Evolutionary conservation across 2,113 vertebrate genomes (phyloP), one percentile per base, ranked within the genome.

Genomic region (Protomyctophum bolini): DNA sequence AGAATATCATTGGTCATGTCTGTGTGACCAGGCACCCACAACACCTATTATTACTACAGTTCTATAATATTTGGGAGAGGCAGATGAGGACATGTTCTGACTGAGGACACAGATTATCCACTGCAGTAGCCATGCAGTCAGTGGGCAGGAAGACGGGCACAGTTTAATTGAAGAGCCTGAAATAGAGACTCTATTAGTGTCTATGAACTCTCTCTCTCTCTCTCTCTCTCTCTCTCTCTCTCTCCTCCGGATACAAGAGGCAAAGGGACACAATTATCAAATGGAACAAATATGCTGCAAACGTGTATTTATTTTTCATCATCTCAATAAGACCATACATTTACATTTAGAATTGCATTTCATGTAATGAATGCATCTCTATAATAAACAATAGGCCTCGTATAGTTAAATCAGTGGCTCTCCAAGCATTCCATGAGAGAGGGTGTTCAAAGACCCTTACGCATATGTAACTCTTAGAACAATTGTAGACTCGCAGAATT

Each of bases 121-220:
- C 70, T 41, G 33, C 12, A 80, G 82, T 65, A 81, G 77, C 72
- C 58, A n/a, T n/a, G n/a, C n/a, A 69, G 81, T 85, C 79, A 79
- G 82, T 73, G 72, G 66, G 72, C 76, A n/a, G 63, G 50, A 7
- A 66, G 73, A 85, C 46, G 72, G 58, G 73, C 83, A 77, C 58
- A 59, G 72, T 78, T 81, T 88, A 88, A 89, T 88, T 89, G 87
- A 86, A 75, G 77, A 83, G 61, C 87, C 83, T 87, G 86, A 89
- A 88, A 91, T 88, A 88, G 84, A 84, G 87, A 72, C 64, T 75
- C 75, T 82, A 85, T 84, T 83, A 85, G 71, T 61, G 66, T 77
- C 83, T 64, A 78, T 50, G 63, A 76, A 67, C 6, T 83, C 81
- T 76, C 81, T 68, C 52, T 83, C 81, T 76, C 62, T 70, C 71